These are phyloP conservation scores for Pituophis catenifer DNA, from an alignment of 2,113 vertebrate genomes.

Conservation along the genomic window DNA sequence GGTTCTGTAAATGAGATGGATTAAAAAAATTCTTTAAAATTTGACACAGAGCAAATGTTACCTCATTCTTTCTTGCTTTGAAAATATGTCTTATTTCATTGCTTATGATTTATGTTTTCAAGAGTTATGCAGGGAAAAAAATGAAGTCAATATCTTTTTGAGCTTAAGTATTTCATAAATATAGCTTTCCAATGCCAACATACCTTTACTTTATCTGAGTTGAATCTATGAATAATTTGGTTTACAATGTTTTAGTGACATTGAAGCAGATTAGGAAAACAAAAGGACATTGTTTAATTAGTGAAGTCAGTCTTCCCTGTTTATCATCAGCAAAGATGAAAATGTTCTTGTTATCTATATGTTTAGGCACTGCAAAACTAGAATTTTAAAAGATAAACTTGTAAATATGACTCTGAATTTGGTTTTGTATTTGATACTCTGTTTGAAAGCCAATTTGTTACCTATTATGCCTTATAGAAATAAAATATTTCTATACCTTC, in stretches of 20 bases:
- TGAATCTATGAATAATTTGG: not conserved
- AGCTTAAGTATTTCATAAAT: not conserved
- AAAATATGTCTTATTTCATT: not conserved
- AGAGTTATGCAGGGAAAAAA: not conserved
- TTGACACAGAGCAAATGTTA: not conserved
- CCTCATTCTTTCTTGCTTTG: not conserved
- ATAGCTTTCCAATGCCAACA: not conserved
- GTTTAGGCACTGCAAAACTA: not conserved
- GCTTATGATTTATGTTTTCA: not conserved
- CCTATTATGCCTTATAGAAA: not conserved
- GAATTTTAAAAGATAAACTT: not conserved
- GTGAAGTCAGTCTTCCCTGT: not conserved
- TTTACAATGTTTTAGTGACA: not conserved
- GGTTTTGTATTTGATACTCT: not conserved
- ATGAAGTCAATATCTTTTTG: not conserved
- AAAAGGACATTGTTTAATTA: not conserved
- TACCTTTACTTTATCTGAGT: not conserved
- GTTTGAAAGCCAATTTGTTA: not conserved
- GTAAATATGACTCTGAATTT: not conserved
- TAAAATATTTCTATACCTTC: not conserved
- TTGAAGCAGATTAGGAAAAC: constrained; percentile 2
- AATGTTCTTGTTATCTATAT: not conserved
- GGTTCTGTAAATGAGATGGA: not conserved
- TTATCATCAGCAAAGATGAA: not conserved
- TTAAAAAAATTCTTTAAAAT: not conserved